Conservation (phyloP, 2,888 invertebrate species). For the Pachymerium ferrugineum region DNA sequence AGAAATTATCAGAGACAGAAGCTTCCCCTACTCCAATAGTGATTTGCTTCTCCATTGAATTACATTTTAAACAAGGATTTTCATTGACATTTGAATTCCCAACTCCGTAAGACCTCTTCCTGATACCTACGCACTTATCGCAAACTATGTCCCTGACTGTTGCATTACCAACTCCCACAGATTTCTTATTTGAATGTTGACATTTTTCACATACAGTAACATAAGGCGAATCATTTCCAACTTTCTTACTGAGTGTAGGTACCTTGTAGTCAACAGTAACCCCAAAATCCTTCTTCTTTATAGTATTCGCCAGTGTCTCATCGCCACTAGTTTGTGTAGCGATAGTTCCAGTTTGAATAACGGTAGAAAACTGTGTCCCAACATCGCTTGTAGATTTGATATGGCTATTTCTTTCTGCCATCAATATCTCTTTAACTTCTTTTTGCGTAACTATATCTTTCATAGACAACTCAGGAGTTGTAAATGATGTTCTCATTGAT, state of each 20-base stretch:
- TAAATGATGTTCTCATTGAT: not conserved
- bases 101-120: not conserved
- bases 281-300: not conserved
- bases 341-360: not conserved
- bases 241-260: not conserved
- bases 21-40: not conserved
- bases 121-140: conserved; percentile 45
- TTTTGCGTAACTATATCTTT: conserved; percentile 5
- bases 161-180: conserved; percentile 54
- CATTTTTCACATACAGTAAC: conserved; percentile 33
- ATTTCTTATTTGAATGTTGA: conserved; percentile 43
- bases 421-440: not conserved
- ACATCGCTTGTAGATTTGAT: not conserved
- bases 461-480: not conserved
- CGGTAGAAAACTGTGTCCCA: not conserved
- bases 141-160: conserved; percentile 52
- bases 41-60: conserved; percentile 28
- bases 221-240: conserved; percentile 30
- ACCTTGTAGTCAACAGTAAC: not conserved
- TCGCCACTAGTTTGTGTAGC: not conserved
- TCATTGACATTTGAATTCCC: not conserved
- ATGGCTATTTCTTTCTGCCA: not conserved
- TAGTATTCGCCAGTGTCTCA: not conserved
- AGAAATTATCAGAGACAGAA: conserved; percentile 25
- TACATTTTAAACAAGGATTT: conserved; percentile 31